Evolutionary conservation across 1,140 invertebrate species (phyloP).

Genomic region (Platorchestia sp.): DNA sequence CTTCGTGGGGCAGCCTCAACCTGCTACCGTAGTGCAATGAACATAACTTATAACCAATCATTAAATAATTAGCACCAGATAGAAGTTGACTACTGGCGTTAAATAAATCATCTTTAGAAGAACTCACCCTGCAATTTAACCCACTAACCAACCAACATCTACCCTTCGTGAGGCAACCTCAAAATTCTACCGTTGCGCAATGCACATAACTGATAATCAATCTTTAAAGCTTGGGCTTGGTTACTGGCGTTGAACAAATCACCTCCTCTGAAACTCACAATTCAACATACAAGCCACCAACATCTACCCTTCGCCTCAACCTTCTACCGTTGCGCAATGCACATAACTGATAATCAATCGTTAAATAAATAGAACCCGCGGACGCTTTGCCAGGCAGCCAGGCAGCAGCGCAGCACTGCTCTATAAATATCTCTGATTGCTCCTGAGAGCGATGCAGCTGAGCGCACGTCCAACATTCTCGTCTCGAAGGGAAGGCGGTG

Average conservation of each 20-base stretch:
- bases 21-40: neutral
- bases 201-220: neutral
- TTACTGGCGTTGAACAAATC: too few species aligned
- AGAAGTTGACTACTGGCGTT: too few species aligned
- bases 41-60: too few species aligned
- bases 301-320: too few species aligned
- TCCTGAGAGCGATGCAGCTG: neutral
- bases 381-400: neutral
- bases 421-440: neutral
- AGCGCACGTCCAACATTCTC: neutral
- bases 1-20: too few species aligned
- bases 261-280: too few species aligned
- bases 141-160: neutral
- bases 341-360: too few species aligned
- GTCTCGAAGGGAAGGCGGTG: neutral
- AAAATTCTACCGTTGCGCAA: neutral
- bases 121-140: neutral
- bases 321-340: neutral
- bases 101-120: neutral
- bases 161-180: neutral
- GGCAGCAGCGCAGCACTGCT: neutral
- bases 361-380: neutral
- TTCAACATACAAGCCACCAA: too few species aligned
- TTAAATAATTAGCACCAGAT: neutral
- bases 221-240: neutral